Base-by-base conservation (phyloP, 1,140 invertebrate genomes). In the Ephestia elutella region DNA sequence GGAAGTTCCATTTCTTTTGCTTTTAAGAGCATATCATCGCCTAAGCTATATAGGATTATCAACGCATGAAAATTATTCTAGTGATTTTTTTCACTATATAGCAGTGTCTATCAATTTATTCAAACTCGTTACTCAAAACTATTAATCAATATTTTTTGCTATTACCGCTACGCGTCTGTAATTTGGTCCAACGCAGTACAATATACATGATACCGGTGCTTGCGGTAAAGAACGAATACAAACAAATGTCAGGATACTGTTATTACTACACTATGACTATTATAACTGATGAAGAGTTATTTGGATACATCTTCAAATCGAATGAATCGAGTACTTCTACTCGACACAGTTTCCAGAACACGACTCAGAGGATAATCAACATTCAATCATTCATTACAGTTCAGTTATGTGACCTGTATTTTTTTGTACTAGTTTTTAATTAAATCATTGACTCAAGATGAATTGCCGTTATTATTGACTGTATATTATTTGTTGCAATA, bases 211-310 rank as follows among this genome's bases (percentile, higher is more conserved):
- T 60, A 66, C 57, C 63, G 65, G 61, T 73, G 59, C 56, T 61
- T 57, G 56, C 57, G 63, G 57, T 66, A 66, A 66, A 56, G 35
- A 55, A 63, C 35, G 54, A 50, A 65, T 65, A 58, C 65, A 75
- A 69, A 71, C 63, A 71, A 70, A 71, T 64, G 62, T 68, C 51
- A 60, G 53, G 35, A 73, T 80, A 75, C 73, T 72, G 73, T 77
- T 77, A 71, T 57, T 20, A 38, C 30, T 25, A 25, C 21, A 3
- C 30, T 44, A 15, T 44, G 32, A 44, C 38, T 44, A 17, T 44
- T 17, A 44, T 44, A 10, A 44, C 2, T 15, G n/a, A 44, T 44
- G 38, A 15, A 44, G n/a, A 44, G 38, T 1, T 44, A 44, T 44
- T 44, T 7, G 15, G 3, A 44, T 44, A n/a, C 57, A 53, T 62